These are phyloP conservation scores for Staurois parvus DNA, from an alignment of 2,797 vertebrate genomes.

Conservation along the genomic window DNA sequence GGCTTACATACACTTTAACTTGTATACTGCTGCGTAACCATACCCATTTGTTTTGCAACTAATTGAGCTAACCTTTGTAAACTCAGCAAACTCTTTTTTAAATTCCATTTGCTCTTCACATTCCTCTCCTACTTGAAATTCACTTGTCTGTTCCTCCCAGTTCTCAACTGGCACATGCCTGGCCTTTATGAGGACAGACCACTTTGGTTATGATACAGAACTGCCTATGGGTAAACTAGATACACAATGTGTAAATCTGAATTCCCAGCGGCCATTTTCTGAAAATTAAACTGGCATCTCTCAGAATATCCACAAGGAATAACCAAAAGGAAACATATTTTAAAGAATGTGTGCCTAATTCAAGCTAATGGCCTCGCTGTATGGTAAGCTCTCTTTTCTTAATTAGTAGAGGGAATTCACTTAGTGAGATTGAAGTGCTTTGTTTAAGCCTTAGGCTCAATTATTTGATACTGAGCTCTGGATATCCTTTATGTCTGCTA, in stretches of 20 bases:
- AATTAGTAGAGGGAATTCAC: constrained; percentile 55
- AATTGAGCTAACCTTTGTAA: not conserved
- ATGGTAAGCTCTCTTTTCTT: constrained; percentile 42
- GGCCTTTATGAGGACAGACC: not conserved
- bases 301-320: constrained; percentile 28
- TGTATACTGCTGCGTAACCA: too few relatives aligned
- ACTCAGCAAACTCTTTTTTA: constrained; percentile 3
- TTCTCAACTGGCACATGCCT: not conserved
- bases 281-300: constrained; percentile 41
- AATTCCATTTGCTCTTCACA: not conserved
- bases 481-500: constrained; percentile 5
- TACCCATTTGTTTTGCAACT: not conserved
- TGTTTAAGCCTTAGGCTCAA: constrained; percentile 42
- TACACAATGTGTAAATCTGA: constrained; percentile 30
- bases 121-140: not conserved
- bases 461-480: constrained; percentile 35
- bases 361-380: constrained; percentile 42
- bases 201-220: not conserved
- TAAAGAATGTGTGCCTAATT: constrained; percentile 45
- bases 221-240: constrained; percentile 5
- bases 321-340: constrained; percentile 43
- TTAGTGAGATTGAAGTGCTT: constrained; percentile 44
- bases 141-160: not conserved
- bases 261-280: constrained; percentile 44
- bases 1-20: too few relatives aligned